Percentiles rank a stretch among this genome's conserved stretches.
Conservation (phyloP, 1,140 invertebrate genomes). For the Pogonomyrmex barbatus region DNA sequence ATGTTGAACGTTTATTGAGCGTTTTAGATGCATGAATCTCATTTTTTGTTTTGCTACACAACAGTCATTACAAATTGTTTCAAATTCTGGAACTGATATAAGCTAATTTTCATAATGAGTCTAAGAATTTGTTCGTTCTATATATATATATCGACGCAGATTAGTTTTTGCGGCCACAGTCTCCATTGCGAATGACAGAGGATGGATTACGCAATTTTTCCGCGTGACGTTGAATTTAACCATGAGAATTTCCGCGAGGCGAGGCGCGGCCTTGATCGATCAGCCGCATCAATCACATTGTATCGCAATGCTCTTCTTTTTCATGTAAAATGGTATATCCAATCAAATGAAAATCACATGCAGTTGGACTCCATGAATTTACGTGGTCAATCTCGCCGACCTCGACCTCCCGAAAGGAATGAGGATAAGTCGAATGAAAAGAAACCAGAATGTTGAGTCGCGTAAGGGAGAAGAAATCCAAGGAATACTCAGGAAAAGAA, state of each 20-base stretch:
- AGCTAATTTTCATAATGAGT: background rate
- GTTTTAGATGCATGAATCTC: background rate
- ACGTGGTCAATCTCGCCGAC: conserved; percentile 19
- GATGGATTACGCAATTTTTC: conserved; percentile 56
- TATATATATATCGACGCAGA: background rate
- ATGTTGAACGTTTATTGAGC: background rate
- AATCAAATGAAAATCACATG: conserved; percentile 4
- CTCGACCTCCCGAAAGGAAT: conserved; percentile 65
- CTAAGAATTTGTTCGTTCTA: background rate
- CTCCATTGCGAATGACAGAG: conserved; percentile 18
- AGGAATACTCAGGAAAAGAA: conserved; percentile 50
- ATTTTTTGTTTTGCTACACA: background rate
- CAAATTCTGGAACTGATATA: background rate
- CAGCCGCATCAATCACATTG: conserved; percentile 59
- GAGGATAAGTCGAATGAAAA: conserved; percentile 58
- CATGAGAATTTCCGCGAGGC: conserved; percentile 71
- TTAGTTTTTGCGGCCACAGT: conserved; percentile 16
- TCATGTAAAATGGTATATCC: background rate
- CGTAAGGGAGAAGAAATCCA: conserved; percentile 48
- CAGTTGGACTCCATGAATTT: conserved; percentile 30
- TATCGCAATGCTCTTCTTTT: conserved; percentile 42
- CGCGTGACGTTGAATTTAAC: conserved; percentile 61
- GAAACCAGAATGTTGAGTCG: conserved; percentile 22
- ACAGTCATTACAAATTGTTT: background rate
- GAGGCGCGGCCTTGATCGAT: conserved; percentile 71